phyloP scores from a whole-genome alignment of 2,797 vertebrate genomes.

The Margarornis squamiger region DNA sequence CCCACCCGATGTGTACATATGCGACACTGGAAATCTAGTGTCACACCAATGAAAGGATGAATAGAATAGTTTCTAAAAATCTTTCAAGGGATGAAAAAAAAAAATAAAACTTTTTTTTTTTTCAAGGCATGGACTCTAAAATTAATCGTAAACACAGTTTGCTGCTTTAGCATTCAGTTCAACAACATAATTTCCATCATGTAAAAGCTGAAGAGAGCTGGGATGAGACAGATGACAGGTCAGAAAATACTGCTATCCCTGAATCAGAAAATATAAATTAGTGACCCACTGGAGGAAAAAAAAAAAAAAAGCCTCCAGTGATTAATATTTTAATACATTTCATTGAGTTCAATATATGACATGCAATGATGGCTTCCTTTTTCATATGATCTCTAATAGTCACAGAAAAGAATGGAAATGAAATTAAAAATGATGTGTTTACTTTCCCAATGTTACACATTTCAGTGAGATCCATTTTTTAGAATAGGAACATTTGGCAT shows the following conservation, averaged over 20 bases:
- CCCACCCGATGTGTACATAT: accelerated
- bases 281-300: not conserved
- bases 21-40: not conserved
- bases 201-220: not conserved
- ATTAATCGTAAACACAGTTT: not conserved
- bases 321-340: not conserved
- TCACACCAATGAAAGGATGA: not conserved
- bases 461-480: not conserved
- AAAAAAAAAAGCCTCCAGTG: not conserved
- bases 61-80: not conserved
- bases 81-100: not conserved
- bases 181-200: not conserved
- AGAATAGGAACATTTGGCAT: not conserved
- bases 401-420: not conserved
- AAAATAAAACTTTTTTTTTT: not conserved
- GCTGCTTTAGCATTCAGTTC: not conserved
- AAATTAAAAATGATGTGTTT: conserved; percentile 8
- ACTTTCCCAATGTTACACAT: not conserved
- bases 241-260: not conserved
- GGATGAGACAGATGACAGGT: not conserved
- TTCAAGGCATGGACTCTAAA: not conserved
- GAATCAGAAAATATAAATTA: not conserved
- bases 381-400: not conserved
- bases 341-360: not conserved
- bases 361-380: not conserved